Base-by-base conservation (phyloP, 2,113 vertebrate genomes). In the Ophiodon elongatus region DNA sequence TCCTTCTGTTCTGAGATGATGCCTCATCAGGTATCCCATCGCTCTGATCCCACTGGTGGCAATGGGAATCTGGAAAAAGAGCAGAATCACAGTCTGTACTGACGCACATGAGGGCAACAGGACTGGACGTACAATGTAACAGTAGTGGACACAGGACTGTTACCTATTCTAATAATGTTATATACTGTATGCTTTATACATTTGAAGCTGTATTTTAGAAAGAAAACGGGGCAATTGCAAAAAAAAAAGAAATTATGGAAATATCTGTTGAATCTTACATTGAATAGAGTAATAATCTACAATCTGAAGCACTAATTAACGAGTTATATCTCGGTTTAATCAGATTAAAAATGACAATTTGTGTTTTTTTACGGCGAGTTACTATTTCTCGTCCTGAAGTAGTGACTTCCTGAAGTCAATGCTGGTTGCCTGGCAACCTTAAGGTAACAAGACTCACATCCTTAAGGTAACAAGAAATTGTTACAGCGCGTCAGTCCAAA, bases 21-120 rank as follows among this genome's bases (percentile, higher is more conserved):
- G 92, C 79, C 96, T 97, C 97, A 98, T 96, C 45, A 99, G 96
- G 90, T 94, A 99, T 63, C 98, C 98, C 97, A 99, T 96, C 27
- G 94, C 98, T 90, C 97, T 93, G 92, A 99, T 96, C 35, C 98
- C 98, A 50, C 98, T 99, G 70, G 97, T 95, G 0, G 98, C 97
- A 11, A 99, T 99, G 50, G 98, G 98, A 82, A 99, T 98, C 98
- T 99, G 87, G 19, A 88, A 57, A 54, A 78, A 19, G 11, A 70
- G 23, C 14, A 63, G 3, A n/a, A 9, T 17, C 56, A 73, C 5
- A 73, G 41, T 2, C n/a, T 23, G 4, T 1, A 35, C 3, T 7
- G 0, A 2, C 4, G 35, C 6, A 1, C 11, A 19, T 19, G 25
- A 69, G 15, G 66, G 37, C 10, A 65, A 37, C 9, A 37, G 21